Conservation (phyloP, 1,140 invertebrate species). For the Aphelenchoides fujianensis region DNA sequence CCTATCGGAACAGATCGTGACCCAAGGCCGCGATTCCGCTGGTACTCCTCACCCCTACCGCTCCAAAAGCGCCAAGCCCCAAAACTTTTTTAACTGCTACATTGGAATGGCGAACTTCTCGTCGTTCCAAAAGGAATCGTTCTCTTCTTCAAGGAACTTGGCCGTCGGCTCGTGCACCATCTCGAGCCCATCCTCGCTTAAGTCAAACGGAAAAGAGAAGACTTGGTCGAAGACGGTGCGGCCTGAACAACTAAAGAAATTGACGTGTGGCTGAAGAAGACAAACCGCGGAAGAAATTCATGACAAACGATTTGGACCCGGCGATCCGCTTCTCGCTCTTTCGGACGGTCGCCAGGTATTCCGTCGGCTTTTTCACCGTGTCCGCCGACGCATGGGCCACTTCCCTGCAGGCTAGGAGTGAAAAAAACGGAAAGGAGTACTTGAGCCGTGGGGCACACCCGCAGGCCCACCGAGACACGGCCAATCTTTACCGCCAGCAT, state of each 20-base stretch:
- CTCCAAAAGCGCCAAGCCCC: slow-evolving; percentile 85
- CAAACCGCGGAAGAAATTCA: slow-evolving; percentile 87
- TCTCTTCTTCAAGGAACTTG: slow-evolving; percentile 75
- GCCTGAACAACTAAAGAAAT: slow-evolving; percentile 31
- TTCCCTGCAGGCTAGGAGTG: slow-evolving; percentile 15
- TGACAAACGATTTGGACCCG: slow-evolving; percentile 78
- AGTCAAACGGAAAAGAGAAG: slow-evolving; percentile 65
- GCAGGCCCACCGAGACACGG: not conserved
- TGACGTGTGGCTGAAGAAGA: no score
- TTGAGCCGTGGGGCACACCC: not conserved
- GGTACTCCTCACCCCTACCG: no score
- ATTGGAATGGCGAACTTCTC: slow-evolving; percentile 66
- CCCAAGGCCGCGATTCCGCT: no score
- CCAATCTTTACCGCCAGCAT: not conserved
- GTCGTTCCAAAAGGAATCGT: slow-evolving; percentile 66
- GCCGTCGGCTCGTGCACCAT: slow-evolving; percentile 80
- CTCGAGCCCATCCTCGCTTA: slow-evolving; percentile 75
- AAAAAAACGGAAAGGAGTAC: no score
- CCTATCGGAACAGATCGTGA: no score
- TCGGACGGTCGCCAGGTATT: not conserved
- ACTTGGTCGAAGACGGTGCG: slow-evolving; percentile 35
- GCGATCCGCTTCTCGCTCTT: slow-evolving; percentile 14
- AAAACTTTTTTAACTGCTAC: slow-evolving; percentile 72
- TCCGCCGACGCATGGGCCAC: slow-evolving; percentile 24
- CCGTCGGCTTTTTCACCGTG: not conserved